Evolutionary conservation across 2,113 vertebrate species (phyloP).

Genomic region (Ophiodon elongatus): DNA sequence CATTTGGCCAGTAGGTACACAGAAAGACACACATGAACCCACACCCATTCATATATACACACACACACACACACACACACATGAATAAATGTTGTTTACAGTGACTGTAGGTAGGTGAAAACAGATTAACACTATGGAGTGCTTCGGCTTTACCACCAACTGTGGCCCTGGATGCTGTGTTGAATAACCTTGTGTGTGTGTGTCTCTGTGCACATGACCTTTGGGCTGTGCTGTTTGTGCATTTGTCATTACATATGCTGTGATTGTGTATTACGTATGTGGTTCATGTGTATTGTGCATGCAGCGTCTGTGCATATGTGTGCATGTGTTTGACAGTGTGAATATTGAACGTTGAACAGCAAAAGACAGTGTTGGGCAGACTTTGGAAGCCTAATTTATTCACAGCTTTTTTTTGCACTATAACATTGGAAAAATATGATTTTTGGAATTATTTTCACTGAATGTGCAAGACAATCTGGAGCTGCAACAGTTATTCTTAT

Average conservation of each 20-base stretch:
- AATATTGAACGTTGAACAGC: background rate
- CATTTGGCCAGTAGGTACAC: background rate
- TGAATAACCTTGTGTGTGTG: slow-evolving; percentile 21
- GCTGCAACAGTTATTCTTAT: background rate
- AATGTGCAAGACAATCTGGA: background rate
- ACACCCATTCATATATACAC: background rate
- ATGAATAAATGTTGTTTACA: background rate
- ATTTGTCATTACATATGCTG: background rate
- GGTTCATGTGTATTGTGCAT: background rate
- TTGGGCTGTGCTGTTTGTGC: background rate
- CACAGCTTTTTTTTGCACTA: background rate
- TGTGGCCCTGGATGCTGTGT: slow-evolving; percentile 40
- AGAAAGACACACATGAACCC: background rate
- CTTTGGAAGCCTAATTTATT: background rate
- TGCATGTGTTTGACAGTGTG: background rate
- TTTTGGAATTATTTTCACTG: background rate
- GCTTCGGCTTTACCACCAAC: slow-evolving; percentile 34
- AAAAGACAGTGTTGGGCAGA: background rate
- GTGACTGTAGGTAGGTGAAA: slow-evolving; percentile 38
- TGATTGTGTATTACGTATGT: background rate
- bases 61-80: background rate
- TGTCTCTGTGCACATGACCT: background rate
- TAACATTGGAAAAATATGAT: background rate
- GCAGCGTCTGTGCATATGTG: background rate
- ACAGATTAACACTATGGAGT: slow-evolving; percentile 33